A percentile compares a stretch with the other conserved stretches of the same genome.
Conservation (phyloP, 1,140 invertebrate species). For the Prorops nasuta region DNA sequence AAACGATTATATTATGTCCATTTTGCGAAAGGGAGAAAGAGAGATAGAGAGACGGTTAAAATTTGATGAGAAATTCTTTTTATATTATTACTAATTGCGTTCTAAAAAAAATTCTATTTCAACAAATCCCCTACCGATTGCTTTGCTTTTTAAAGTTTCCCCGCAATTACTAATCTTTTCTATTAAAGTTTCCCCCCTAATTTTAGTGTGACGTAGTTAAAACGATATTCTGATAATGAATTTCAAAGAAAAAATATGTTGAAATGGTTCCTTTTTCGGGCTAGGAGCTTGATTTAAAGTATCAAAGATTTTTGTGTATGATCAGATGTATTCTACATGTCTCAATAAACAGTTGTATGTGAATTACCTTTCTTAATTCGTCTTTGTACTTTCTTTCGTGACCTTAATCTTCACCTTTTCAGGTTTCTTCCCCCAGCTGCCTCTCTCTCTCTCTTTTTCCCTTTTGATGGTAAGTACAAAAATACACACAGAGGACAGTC, state of each 20-base stretch:
- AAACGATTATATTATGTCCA: too few species aligned
- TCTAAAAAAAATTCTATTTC: conserved; percentile 55
- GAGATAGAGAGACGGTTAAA: conserved; percentile 19
- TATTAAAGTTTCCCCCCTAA: conserved; percentile 50
- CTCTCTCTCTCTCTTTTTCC: too few species aligned
- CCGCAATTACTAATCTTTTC: too few species aligned
- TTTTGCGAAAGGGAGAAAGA: too few species aligned
- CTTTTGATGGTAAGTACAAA: too few species aligned
- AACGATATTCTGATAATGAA: conserved; percentile 56
- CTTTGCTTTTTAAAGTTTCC: conserved; percentile 52
- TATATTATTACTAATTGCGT: conserved; percentile 56
- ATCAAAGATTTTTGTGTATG: conserved; percentile 59
- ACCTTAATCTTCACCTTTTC: neutral
- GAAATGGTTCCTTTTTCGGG: conserved; percentile 54
- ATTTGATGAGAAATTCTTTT: conserved; percentile 62
- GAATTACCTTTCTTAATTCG: conserved; percentile 62
- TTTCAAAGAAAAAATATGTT: conserved; percentile 51
- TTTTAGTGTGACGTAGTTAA: conserved; percentile 64
- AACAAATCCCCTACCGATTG: conserved; percentile 46
- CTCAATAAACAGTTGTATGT: conserved; percentile 72
- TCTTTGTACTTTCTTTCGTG: conserved; percentile 31
- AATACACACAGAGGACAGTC: too few species aligned
- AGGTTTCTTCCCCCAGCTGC: too few species aligned
- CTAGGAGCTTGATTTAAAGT: conserved; percentile 60
- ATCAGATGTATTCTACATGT: conserved; percentile 64